Evolutionary conservation across 2,888 invertebrate genomes (phyloP).

Genomic region (Drosophila tripunctata): DNA sequence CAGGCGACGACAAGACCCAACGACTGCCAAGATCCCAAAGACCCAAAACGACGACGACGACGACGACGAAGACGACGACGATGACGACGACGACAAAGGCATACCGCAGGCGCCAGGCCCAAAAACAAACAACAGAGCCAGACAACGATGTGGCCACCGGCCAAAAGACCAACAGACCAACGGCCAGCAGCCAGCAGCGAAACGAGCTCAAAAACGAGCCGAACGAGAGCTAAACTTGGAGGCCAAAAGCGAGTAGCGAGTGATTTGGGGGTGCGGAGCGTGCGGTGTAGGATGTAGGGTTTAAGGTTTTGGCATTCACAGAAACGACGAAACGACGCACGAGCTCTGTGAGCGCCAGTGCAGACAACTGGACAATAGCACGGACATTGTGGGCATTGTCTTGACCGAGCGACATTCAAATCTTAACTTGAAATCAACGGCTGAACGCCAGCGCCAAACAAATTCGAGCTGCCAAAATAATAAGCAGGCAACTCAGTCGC

Average conservation of each 20-base stretch:
- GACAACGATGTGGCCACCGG: conserved; percentile 47
- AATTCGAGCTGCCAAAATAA: conserved; percentile 81
- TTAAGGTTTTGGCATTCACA: conserved; percentile 12
- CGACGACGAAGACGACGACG: too few species aligned
- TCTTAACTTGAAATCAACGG: conserved; percentile 83
- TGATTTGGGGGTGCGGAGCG: neutral
- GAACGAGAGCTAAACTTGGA: neutral
- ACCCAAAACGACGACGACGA: conserved; percentile 76
- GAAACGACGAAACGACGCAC: conserved; percentile 66
- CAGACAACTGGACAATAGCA: conserved; percentile 4
- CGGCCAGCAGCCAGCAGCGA: conserved; percentile 37
- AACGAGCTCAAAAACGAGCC: conserved; percentile 45
- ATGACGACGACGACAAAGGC: conserved; percentile 81
- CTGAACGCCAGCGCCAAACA: conserved; percentile 68
- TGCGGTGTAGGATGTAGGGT: neutral
- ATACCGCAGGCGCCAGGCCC: conserved; percentile 83
- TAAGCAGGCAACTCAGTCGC: conserved; percentile 50
- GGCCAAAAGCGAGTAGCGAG: neutral
- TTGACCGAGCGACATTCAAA: conserved; percentile 79
- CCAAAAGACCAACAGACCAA: conserved; percentile 41
- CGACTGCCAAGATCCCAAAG: conserved; percentile 21
- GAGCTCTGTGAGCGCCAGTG: conserved; percentile 39
- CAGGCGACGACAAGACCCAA: conserved; percentile 69
- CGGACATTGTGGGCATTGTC: conserved; percentile 52
- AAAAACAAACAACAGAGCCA: conserved; percentile 50